phyloP scores from a whole-genome alignment of 2,113 vertebrate species.

The Xiphophorus couchianus region DNA sequence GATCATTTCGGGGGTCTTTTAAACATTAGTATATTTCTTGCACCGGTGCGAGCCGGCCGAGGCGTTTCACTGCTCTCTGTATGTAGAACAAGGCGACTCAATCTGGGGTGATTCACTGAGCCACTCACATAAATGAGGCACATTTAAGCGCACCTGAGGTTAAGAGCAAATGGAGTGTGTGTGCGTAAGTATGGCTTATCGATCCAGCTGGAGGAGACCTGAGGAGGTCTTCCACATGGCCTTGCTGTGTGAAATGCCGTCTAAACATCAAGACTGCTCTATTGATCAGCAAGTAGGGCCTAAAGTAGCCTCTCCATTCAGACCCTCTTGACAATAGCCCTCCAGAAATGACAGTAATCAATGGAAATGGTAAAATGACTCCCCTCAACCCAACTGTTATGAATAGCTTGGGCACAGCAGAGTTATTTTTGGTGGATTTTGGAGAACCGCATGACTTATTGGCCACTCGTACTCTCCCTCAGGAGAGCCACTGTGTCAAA shows the following conservation, averaged over 20 bases:
- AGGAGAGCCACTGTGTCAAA: constrained; percentile 53
- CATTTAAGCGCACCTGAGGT: constrained; percentile 65
- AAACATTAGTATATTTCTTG: constrained; percentile 62
- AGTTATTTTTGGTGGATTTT: constrained; percentile 59
- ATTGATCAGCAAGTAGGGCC: constrained; percentile 66
- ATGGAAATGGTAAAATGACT: constrained; percentile 68
- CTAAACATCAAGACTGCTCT: constrained; percentile 60
- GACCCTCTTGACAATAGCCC: constrained; percentile 42
- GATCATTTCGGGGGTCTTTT: constrained; percentile 61
- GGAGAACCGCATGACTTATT: constrained; percentile 47
- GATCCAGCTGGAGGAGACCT: constrained; percentile 52
- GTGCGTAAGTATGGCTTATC: constrained; percentile 34
- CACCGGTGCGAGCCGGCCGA: constrained; percentile 37
- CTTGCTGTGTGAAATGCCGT: constrained; percentile 68
- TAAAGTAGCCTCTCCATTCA: constrained; percentile 61
- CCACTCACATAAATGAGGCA: constrained; percentile 56
- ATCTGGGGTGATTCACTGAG: constrained; percentile 45
- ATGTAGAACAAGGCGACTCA: constrained; percentile 58
- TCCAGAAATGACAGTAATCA: constrained; percentile 70
- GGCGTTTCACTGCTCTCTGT: constrained; percentile 55
- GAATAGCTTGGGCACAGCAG: constrained; percentile 45
- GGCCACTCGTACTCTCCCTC: constrained; percentile 57
- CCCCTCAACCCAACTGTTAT: constrained; percentile 58
- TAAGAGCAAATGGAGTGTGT: constrained; percentile 43
- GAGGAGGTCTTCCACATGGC: constrained; percentile 60